Evolutionary conservation across 2,888 invertebrate genomes (phyloP), one percentile per base, ranked within the genome.

Genomic region (Tortrix viridana): DNA sequence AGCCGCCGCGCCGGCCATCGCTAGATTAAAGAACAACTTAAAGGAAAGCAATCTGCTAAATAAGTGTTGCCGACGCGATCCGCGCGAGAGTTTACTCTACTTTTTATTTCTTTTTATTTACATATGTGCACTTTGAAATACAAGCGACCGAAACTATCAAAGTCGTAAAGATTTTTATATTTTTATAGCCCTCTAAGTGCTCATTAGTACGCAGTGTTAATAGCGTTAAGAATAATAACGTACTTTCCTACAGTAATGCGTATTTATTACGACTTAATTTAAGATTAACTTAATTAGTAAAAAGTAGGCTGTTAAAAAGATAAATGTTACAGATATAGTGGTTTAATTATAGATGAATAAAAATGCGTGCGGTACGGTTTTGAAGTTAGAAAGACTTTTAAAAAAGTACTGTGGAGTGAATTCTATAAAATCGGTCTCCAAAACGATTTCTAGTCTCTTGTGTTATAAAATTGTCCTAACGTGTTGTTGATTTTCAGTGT

Each of bases 41-140:
- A 89, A 90, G 88, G 88, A 88, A 92, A 92, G 92, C 92, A 92
- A 92, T 92, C 92, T 91, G 89, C 89, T 90, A 92, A 92, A 92
- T 90, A 92, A 90, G 90, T 86, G 84, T 82, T 76, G 77, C 77
- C 76, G 75, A 72, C 71, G 68, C 59, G 68, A 43, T 66, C 69
- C 70, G 73, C 48, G 55, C 12, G 52, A 70, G 62, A 78, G 55
- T 71, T 47, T 81, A 80, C 90, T 90, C 88, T 84, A 86, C 85
- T 77, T 76, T 14, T 16, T 19, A 52, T 48, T 44, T 19, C 3
- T 18, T 20, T 59, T 38, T 16, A 20, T 22, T 26, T 48, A 48
- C 12, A 32, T 5, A 57, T 12, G 18, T 19, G 22, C 26, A 52
- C 19, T 19, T 46, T 46, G 38, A 55, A 47, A 32, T 32, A 43